phyloP scores from a whole-genome alignment of 1,140 invertebrate genomes.

The Neotoxoptera formosana region DNA sequence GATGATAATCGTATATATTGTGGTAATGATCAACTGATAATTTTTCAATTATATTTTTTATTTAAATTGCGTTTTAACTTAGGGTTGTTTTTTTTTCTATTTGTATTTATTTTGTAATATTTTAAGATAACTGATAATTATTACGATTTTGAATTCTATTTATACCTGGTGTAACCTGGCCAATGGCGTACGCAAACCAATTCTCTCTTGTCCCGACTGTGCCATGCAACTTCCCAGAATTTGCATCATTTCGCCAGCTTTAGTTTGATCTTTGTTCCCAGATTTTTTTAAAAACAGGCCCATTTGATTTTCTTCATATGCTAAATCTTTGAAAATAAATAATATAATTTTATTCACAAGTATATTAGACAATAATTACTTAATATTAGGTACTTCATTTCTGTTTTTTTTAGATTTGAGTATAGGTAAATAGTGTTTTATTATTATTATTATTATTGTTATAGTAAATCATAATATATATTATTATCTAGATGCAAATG shows the following conservation, averaged over 20 bases:
- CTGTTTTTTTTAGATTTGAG: not conserved
- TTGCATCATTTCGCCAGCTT: conserved; percentile 91
- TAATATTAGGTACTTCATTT: not conserved
- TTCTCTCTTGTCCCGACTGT: conserved; percentile 93
- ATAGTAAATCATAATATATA: not conserved
- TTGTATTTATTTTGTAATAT: not conserved
- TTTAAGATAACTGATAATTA: not conserved
- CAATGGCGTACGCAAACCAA: conserved; percentile 85
- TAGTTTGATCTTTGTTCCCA: conserved; percentile 88
- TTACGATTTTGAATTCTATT: not conserved
- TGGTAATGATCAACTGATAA: not conserved
- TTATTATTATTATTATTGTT: not conserved
- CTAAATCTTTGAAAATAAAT: conserved; percentile 70
- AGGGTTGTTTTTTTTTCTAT: not conserved
- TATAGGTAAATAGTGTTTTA: not conserved
- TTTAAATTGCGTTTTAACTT: not conserved
- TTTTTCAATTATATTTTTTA: not conserved
- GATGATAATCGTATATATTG: too few relatives aligned
- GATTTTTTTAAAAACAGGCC: conserved; percentile 95
- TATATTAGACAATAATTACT: not conserved
- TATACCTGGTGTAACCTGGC: conserved; percentile 82
- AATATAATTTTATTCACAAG: not conserved
- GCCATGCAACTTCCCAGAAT: conserved; percentile 93
- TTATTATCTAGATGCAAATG: not conserved
- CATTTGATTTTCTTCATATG: conserved; percentile 94